A percentile compares a stretch with the other conserved stretches of the same genome.
Conservation (phyloP, 2,888 invertebrate species). For the Conops quadrifasciatus region DNA sequence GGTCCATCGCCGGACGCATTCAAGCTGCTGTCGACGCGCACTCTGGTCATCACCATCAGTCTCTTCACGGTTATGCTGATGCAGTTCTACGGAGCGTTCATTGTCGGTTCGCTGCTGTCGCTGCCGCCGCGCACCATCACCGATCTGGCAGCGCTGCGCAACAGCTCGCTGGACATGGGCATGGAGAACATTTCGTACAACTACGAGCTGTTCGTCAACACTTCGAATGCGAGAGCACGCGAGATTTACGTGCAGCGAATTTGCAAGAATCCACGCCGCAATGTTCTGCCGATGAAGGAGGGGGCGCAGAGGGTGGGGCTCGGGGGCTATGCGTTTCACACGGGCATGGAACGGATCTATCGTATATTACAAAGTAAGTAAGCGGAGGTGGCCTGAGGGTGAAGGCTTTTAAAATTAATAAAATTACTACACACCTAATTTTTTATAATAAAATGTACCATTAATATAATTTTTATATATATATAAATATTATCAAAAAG, state of each 20-base stretch:
- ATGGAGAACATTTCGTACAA: conserved; percentile 60
- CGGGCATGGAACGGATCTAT: conserved; percentile 55
- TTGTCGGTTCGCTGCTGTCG: conserved; percentile 59
- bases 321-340: conserved; percentile 60
- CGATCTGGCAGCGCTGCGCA: conserved; percentile 52
- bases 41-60: conserved; percentile 53
- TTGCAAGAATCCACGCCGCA: conserved; percentile 46
- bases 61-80: conserved; percentile 58
- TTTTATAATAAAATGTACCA: no score
- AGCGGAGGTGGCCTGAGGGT: background rate
- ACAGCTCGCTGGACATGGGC: conserved; percentile 57
- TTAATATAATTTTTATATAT: no score
- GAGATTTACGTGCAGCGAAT: conserved; percentile 54
- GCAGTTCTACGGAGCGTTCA: conserved; percentile 62
- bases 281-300: conserved; percentile 52
- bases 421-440: background rate
- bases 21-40: conserved; percentile 53
- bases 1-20: conserved; percentile 56
- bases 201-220: conserved; percentile 52
- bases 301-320: conserved; percentile 52
- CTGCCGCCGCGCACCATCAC: conserved; percentile 55
- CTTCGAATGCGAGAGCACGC: conserved; percentile 49
- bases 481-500: conserved; percentile 32
- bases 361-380: conserved; percentile 49
- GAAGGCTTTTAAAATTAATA: background rate